Conservation (phyloP, 2,113 vertebrate species). For the Nymphicus hollandicus region DNA sequence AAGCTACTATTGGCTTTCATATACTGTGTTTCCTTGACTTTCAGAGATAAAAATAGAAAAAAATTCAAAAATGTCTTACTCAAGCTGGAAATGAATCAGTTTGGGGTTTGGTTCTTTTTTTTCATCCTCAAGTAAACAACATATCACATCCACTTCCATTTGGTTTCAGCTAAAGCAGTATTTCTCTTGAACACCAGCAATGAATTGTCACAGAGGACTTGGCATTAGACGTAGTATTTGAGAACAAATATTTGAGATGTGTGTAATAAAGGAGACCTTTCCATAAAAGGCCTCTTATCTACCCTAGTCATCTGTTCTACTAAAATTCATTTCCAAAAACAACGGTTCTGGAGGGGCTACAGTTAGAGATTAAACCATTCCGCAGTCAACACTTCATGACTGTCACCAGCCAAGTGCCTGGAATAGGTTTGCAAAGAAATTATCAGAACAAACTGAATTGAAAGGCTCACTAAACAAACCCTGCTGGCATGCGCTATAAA, state of each 20-base stretch:
- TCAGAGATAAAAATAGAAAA: neutral
- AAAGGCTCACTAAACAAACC: neutral
- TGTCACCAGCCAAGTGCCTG: neutral
- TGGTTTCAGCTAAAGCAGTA: neutral
- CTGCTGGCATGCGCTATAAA: neutral
- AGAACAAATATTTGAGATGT: constrained; percentile 15
- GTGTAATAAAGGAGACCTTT: constrained; percentile 4
- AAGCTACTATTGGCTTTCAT: neutral
- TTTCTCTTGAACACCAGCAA: neutral
- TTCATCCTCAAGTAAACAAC: neutral
- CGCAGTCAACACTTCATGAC: neutral
- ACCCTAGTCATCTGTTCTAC: neutral
- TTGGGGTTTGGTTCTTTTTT: accelerated
- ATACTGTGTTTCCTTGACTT: neutral
- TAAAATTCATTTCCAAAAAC: neutral
- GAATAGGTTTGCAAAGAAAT: neutral
- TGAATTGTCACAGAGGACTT: neutral
- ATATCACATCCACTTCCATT: accelerated
- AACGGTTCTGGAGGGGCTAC: neutral
- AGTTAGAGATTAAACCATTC: neutral
- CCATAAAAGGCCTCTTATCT: neutral
- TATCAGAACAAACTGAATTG: neutral
- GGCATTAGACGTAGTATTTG: neutral
- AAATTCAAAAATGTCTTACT: neutral
- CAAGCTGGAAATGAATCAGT: neutral